phyloP scores from a whole-genome alignment of 2,888 invertebrate species.

The Yponomeuta cagnagella region DNA sequence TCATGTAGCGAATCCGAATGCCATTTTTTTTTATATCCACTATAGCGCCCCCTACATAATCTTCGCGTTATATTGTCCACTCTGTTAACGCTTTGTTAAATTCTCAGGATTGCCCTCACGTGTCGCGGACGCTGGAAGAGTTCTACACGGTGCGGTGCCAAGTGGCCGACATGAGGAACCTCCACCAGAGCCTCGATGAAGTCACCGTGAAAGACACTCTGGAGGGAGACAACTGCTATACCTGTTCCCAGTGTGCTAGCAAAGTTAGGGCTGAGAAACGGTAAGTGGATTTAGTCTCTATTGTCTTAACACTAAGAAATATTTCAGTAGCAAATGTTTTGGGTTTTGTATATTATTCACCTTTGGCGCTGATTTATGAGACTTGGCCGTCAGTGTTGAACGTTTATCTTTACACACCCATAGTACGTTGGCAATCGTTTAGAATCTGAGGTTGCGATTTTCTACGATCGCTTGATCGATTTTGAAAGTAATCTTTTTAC shows the following conservation, averaged over 20 bases:
- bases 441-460: no score
- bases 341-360: no score
- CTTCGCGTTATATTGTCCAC: background rate
- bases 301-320: background rate
- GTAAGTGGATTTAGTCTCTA: constrained; percentile 41
- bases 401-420: no score
- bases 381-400: no score
- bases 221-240: constrained; percentile 98
- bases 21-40: background rate
- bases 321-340: no score
- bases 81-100: background rate
- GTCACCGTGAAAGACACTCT: constrained; percentile 98
- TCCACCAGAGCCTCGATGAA: constrained; percentile 95
- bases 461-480: no score
- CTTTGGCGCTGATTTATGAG: no score
- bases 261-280: constrained; percentile 97
- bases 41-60: background rate
- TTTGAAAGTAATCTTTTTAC: no score
- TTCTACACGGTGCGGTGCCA: constrained; percentile 98
- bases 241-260: constrained; percentile 95
- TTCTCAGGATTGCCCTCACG: constrained; percentile 91
- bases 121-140: constrained; percentile 94
- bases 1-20: background rate
- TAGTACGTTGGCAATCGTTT: no score
- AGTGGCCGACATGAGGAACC: constrained; percentile 96